phyloP scores from a whole-genome alignment of 2,113 vertebrate genomes.

The Sprattus sprattus region DNA sequence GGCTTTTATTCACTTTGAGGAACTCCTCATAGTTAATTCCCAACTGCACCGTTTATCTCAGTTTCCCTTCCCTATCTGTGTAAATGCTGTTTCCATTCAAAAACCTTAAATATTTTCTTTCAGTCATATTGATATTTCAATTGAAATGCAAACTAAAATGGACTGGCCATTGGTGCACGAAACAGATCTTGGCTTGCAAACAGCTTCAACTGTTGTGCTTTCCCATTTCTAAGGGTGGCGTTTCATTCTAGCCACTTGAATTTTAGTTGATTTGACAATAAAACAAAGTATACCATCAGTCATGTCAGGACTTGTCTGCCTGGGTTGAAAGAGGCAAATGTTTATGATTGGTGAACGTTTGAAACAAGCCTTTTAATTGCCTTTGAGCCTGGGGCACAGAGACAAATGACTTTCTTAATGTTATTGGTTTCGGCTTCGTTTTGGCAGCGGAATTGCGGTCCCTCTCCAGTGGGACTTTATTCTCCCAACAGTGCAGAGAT shows the following conservation, averaged over 20 bases:
- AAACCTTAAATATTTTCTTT: background rate
- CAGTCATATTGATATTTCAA: background rate
- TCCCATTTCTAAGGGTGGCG: no score
- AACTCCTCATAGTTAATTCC: no score
- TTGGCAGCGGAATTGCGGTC: constrained; percentile 28
- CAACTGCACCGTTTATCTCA: no score
- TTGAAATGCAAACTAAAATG: background rate
- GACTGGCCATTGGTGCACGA: background rate
- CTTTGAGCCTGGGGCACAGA: constrained; percentile 21
- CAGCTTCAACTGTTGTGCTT: background rate
- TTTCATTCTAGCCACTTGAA: background rate
- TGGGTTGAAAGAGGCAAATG: constrained; percentile 13
- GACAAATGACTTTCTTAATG: constrained; percentile 49
- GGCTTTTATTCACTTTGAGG: no score
- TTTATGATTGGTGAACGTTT: constrained; percentile 43
- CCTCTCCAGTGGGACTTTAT: background rate
- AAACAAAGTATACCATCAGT: constrained; percentile 29
- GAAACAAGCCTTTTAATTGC: constrained; percentile 41
- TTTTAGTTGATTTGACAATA: constrained; percentile 18
- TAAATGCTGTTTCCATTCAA: background rate
- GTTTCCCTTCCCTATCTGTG: background rate
- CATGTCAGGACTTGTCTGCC: constrained; percentile 19
- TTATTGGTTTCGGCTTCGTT: constrained; percentile 45
- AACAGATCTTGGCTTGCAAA: background rate
- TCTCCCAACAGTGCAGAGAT: background rate